Evolutionary conservation across 1,140 invertebrate species (phyloP).

Genomic region (Berghia stephanieae): DNA sequence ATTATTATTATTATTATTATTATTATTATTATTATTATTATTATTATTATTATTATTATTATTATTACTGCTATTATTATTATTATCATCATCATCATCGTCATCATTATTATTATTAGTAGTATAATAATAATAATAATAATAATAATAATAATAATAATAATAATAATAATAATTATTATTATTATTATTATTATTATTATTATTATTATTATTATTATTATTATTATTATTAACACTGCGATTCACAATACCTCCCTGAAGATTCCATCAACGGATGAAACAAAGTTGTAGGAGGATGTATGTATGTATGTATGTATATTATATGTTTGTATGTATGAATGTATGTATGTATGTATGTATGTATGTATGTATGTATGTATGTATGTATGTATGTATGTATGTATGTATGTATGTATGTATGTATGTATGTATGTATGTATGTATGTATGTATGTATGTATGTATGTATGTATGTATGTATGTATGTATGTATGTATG

Average conservation of each 20-base stretch:
- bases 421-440: slow-evolving; percentile 18
- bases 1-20: too few species aligned
- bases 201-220: too few species aligned
- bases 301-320: too few species aligned
- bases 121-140: too few species aligned
- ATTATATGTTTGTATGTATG: too few species aligned
- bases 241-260: not conserved
- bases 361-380: slow-evolving; percentile 13
- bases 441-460: not conserved
- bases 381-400: slow-evolving; percentile 17
- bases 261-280: too few species aligned
- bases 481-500: slow-evolving; percentile 10
- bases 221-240: too few species aligned
- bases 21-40: slow-evolving; percentile 4
- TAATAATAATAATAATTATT: not conserved
- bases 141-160: not conserved
- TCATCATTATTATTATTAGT: too few species aligned
- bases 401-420: slow-evolving; percentile 15
- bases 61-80: slow-evolving; percentile 3
- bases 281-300: too few species aligned
- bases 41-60: too few species aligned
- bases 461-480: not conserved
- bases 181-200: too few species aligned
- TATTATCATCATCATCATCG: slow-evolving; percentile 2
- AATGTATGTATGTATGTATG: slow-evolving; percentile 6